Evolutionary conservation across 2,797 vertebrate species (phyloP), one percentile per base, ranked within the genome.

Genomic region (Garrulus glandarius): DNA sequence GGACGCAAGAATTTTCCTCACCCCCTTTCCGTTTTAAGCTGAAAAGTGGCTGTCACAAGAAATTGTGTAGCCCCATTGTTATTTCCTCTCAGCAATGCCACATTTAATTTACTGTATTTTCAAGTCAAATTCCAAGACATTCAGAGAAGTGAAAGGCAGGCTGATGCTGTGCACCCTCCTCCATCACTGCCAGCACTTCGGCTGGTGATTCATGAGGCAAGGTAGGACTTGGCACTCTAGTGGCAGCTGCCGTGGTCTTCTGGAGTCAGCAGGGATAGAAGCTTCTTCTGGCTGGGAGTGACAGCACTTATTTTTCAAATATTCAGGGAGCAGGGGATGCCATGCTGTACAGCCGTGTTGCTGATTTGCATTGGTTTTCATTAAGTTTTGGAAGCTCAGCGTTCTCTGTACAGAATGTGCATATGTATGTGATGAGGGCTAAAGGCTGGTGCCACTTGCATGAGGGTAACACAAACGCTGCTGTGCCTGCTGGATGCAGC

Each of bases 41-140:
- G 92, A 70, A 74, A 91, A 94, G 84, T 69, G 78, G 75, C 93
- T 94, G 89, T 93, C 95, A 91, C 2, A 0, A 52, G 4, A 57
- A 87, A 85, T 87, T 75, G 87, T 83, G 74, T 92, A 50, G 89
- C 64, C 43, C 61, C 49, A 70, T 89, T 93, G 93, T 95, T 96
- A 68, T 57, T 95, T 93, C 93, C 91, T 92, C 89, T 89, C 78
- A 94, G 89, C 92, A 87, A 92, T 77, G 95, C 93, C 96, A 94
- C 92, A 65, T 94, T 83, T 91, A 92, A 92, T 93, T 93, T 94
- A 78, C 93, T 91, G 94, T 89, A 77, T 95, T 94, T 89, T 94
- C 17, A 46, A 95, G 93, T 96, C 95, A 96, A 93, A 97, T 94
- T 91, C 89, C 94, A 93, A 93, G 90, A 92, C 83, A n/a, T 79